A percentile compares a stretch with the other conserved stretches of the same genome.
phyloP scores from a whole-genome alignment of 1,140 invertebrate species.

The Episyrphus balteatus region DNA sequence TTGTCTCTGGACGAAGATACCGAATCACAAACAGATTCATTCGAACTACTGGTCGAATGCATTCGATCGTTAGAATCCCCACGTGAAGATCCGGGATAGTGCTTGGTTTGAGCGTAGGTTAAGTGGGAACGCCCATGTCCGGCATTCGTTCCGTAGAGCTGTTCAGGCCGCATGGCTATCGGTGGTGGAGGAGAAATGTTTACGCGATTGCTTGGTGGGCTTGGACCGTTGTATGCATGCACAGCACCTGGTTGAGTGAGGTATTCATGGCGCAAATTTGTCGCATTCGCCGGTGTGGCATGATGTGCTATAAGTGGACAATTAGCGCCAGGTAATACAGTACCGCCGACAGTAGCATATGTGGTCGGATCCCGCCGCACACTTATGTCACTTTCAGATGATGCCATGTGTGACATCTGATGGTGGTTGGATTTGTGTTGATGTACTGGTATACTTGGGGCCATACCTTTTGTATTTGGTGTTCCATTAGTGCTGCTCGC shows the following conservation, averaged over 20 bases:
- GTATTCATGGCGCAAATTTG: slow-evolving; percentile 26
- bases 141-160: slow-evolving; percentile 9
- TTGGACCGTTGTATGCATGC: background rate
- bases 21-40: slow-evolving; percentile 54
- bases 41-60: slow-evolving; percentile 54
- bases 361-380: slow-evolving; percentile 10
- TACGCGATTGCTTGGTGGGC: slow-evolving; percentile 10
- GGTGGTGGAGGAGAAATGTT: slow-evolving; percentile 30
- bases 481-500: slow-evolving; percentile 6
- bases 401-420: slow-evolving; percentile 10
- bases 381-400: slow-evolving; percentile 21
- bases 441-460: background rate
- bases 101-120: slow-evolving; percentile 24
- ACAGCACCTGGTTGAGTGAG: slow-evolving; percentile 15
- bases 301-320: slow-evolving; percentile 20
- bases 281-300: slow-evolving; percentile 22
- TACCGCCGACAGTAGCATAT: slow-evolving; percentile 15
- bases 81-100: slow-evolving; percentile 18
- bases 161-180: slow-evolving; percentile 23
- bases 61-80: slow-evolving; percentile 7
- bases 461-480: background rate
- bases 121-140: slow-evolving; percentile 13
- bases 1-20: slow-evolving; percentile 40
- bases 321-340: slow-evolving; percentile 6
- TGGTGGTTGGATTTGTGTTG: background rate